Base-by-base conservation (phyloP, 2,113 vertebrate genomes). In the Corythaixoides concolor region DNA sequence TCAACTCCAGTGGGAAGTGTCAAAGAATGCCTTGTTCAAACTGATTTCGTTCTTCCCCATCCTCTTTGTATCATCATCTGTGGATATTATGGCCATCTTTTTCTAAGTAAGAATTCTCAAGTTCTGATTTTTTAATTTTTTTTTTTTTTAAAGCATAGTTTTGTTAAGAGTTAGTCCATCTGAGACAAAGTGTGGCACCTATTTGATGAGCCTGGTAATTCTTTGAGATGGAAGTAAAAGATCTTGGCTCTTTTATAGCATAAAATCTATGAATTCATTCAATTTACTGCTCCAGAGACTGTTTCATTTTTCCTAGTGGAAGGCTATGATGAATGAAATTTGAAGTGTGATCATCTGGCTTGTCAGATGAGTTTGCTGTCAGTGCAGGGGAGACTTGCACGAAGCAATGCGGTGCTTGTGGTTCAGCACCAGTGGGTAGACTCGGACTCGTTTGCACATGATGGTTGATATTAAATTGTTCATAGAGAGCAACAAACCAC, bases 261-360 rank as follows among this genome's bases (percentile, higher is more conserved):
- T 45, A 60, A 60, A 85, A 89, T 7, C 83, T 53, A 33, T 15
- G 58, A 80, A 77, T 93, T 95, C 80, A 49, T 80, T 94, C 84
- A 93, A 37, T 95, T 95, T 83, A 35, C 78, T 83, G 80, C 93
- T 92, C 75, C 70, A 88, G 89, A 60, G 85, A 33, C 82, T 43
- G 37, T 72, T 85, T 81, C 9, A 27, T 94, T 89, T 84, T 81
- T 90, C 79, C 78, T 64, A 10, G 33, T 21, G 27, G 70, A 69
- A 78, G 63, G 73, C 82, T 81, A 6, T 81, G 95, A 88, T 87
- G 88, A 69, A 77, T 77, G 83, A 90, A 89, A 84, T 64, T 74
- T 74, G 66, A 72, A 69, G 85, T 55, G 50, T 55, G 78, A 94
- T 90, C 74, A 32, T 78, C 83, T 80, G 88, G 62, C 74, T 85